Base-by-base conservation (phyloP, 2,888 invertebrate species). In the Lithophane socia region DNA sequence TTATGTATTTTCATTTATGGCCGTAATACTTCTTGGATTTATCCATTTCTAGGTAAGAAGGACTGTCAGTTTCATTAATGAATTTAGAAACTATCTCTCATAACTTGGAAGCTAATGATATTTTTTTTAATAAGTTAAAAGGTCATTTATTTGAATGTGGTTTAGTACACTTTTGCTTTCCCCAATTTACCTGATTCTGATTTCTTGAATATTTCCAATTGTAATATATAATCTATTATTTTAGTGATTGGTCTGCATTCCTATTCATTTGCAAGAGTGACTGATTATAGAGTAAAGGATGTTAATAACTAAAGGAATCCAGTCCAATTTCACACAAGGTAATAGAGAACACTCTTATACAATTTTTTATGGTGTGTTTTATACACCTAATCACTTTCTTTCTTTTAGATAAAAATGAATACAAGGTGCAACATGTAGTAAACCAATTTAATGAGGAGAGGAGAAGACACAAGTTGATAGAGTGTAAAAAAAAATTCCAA, bases 401-500 rank as follows among this genome's bases (percentile, higher is more conserved):
- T 71, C 18, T 90, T 87, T 75, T 85, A 90, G 90, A 74, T 66
- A 83, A 52, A 65, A 56, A 66, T 4, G 18, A 54, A 18, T 21
- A 65, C 49, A 37, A n/a, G n/a, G 18, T 73, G 8, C 24, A 65
- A 70, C 92, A 54, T 7, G 10, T 42, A 54, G n/a, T 47, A 54
- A 89, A 84, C 88, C 90, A 69, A 88, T 75, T 92, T 12, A 87
- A 91, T 79, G 95, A 96, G 58, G 85, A 87, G 54, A 73, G 87
- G 73, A 93, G 96, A 88, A 91, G 82, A 84, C 80, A 89, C 60
- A 86, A 89, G 69, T 88, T 96, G 61, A 49, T 73, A 42, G 87
- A 92, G 87, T 86, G 90, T 37, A 95, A 92, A 87, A 88, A 89
- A 73, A 95, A 93, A 86, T 96, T 92, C 86, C 90, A 92, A 79